phyloP scores from a whole-genome alignment of 2,113 vertebrate genomes.

The Campylorhamphus procurvoides region DNA sequence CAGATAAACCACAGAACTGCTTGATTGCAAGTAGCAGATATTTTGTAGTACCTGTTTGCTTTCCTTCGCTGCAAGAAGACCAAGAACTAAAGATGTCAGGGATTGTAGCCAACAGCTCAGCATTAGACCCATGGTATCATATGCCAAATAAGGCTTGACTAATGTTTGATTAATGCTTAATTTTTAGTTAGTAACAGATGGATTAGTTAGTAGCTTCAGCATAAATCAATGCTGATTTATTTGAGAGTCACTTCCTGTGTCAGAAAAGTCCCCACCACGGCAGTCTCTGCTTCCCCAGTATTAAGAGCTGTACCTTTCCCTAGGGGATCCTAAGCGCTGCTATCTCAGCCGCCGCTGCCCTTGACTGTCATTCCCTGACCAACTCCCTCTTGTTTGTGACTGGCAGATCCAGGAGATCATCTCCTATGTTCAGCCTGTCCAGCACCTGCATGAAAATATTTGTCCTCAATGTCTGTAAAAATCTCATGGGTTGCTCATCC shows the following conservation, averaged over 20 bases:
- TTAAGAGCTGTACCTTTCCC: background rate
- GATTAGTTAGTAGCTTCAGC: background rate
- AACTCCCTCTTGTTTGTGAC: background rate
- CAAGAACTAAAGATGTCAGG: background rate
- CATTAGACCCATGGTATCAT: background rate
- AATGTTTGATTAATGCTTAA: constrained; percentile 12
- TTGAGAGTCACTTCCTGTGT: background rate
- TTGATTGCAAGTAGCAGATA: background rate
- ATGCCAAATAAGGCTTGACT: background rate
- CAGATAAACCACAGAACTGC: background rate
- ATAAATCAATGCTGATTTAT: background rate
- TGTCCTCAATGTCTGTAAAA: background rate
- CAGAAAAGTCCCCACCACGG: background rate
- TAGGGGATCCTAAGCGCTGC: background rate
- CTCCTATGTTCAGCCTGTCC: background rate
- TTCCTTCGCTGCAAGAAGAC: background rate
- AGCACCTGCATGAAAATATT: background rate
- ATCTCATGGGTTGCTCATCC: background rate
- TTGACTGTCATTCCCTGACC: background rate
- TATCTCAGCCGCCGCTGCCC: background rate
- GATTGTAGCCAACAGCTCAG: background rate
- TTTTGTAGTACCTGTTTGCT: background rate
- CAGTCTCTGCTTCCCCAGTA: background rate
- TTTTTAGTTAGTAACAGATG: background rate
- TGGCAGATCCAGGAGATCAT: background rate